Conservation (phyloP, 2,888 invertebrate species). For the Phaonia tiefii region DNA sequence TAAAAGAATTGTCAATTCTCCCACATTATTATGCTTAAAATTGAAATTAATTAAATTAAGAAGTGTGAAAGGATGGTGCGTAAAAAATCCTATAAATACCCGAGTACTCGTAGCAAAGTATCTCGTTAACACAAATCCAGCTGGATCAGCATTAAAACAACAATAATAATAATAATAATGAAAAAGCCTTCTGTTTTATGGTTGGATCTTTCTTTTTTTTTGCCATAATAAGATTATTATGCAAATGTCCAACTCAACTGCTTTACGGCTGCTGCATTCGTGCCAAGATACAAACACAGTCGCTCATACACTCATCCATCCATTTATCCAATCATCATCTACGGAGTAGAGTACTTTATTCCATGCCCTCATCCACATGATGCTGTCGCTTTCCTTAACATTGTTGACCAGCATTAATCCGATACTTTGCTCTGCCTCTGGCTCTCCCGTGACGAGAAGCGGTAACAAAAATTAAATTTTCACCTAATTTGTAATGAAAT, state of each 20-base stretch:
- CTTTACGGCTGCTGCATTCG: conserved; percentile 27
- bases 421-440: too few relatives aligned
- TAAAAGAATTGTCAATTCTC: too few relatives aligned
- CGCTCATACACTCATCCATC: conserved; percentile 11
- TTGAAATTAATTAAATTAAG: conserved; percentile 29
- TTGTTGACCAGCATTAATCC: conserved; percentile 51
- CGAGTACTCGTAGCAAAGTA: conserved; percentile 34
- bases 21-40: too few relatives aligned
- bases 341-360: neutral
- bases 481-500: conserved; percentile 69
- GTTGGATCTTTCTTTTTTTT: neutral
- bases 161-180: conserved; percentile 43
- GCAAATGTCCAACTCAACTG: conserved; percentile 28
- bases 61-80: neutral
- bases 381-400: conserved; percentile 34
- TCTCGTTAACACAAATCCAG: conserved; percentile 50
- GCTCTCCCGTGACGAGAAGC: neutral
- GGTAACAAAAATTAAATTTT: conserved; percentile 67
- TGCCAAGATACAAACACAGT: neutral
- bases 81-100: conserved; percentile 30
- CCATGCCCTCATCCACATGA: conserved; percentile 20
- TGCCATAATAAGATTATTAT: conserved; percentile 37
- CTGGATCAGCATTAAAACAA: conserved; percentile 55
- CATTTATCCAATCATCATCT: neutral
- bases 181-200: conserved; percentile 37